A percentile compares a stretch with the other conserved stretches of the same genome.
These are phyloP conservation scores for Rhopalosiphum padi DNA, from an alignment of 1,140 invertebrate genomes.

Conservation along the genomic window DNA sequence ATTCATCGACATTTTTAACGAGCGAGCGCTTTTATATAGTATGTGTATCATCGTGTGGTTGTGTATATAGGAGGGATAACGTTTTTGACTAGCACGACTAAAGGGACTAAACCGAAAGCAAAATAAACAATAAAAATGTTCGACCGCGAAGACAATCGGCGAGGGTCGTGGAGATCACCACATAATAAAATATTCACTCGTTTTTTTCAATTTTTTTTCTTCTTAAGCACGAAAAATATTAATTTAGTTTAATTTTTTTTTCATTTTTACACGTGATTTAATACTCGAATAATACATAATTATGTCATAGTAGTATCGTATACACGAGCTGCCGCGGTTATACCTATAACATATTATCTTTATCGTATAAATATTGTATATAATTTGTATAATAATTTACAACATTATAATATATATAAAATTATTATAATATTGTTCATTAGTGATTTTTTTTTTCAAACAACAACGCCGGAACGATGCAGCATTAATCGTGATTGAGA, in stretches of 20 bases:
- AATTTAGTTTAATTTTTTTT: neutral
- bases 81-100: constrained; percentile 33
- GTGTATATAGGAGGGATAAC: neutral
- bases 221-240: neutral
- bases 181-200: neutral
- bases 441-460: neutral
- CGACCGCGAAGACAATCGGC: neutral
- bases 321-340: neutral
- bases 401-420: no score
- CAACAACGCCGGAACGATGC: neutral
- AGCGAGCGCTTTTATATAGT: neutral
- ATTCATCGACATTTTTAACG: neutral
- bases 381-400: neutral
- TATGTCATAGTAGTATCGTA: neutral
- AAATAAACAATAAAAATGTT: neutral
- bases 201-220: neutral
- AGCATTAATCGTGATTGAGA: constrained; percentile 41
- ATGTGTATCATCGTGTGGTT: neutral
- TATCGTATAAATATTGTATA: constrained; percentile 2
- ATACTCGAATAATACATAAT: neutral
- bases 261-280: neutral
- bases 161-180: neutral
- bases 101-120: neutral
- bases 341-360: neutral
- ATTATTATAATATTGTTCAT: no score